Percentiles rank a stretch among this genome's conserved stretches.
Evolutionary conservation across 2,797 vertebrate genomes (phyloP).

Genomic region (Poeciliopsis turneri): DNA sequence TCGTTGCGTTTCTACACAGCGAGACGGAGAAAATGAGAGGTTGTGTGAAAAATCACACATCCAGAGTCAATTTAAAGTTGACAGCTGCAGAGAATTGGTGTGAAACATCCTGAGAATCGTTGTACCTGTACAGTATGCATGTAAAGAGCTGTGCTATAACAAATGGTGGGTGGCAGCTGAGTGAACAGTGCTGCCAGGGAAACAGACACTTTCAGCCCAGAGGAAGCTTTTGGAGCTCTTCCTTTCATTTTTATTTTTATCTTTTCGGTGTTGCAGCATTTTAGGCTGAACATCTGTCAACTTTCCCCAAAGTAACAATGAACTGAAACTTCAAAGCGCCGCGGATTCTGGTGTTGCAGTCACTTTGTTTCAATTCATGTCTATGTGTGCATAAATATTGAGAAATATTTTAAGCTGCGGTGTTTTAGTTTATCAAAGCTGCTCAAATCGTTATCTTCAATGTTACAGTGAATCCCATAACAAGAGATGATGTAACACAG

Average conservation of each 20-base stretch:
- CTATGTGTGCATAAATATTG: slow-evolving; percentile 8
- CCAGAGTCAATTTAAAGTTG: slow-evolving; percentile 50
- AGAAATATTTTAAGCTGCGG: not conserved
- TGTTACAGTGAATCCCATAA: not conserved
- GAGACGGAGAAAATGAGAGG: slow-evolving; percentile 31
- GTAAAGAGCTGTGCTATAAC: slow-evolving; percentile 36
- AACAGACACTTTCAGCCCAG: slow-evolving; percentile 41
- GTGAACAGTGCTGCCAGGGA: slow-evolving; percentile 43
- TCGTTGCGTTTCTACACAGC: slow-evolving; percentile 8
- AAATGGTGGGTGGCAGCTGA: slow-evolving; percentile 50
- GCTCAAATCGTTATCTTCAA: not conserved
- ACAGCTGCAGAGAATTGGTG: slow-evolving; percentile 40
- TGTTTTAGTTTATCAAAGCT: slow-evolving; percentile 11
- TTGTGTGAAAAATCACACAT: slow-evolving; percentile 30
- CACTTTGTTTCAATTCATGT: slow-evolving; percentile 5
- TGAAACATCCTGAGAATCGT: slow-evolving; percentile 46
- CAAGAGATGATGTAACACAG: not conserved
- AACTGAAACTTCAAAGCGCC: slow-evolving; percentile 35
- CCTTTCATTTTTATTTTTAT: not conserved
- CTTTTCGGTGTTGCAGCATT: slow-evolving; percentile 40
- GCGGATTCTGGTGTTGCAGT: not conserved
- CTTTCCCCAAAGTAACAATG: slow-evolving; percentile 38
- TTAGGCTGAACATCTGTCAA: slow-evolving; percentile 32
- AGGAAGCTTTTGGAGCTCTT: slow-evolving; percentile 32
- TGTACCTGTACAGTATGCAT: slow-evolving; percentile 43